phyloP scores from a whole-genome alignment of 2,113 vertebrate species.

The Syngnathus scovelli region DNA sequence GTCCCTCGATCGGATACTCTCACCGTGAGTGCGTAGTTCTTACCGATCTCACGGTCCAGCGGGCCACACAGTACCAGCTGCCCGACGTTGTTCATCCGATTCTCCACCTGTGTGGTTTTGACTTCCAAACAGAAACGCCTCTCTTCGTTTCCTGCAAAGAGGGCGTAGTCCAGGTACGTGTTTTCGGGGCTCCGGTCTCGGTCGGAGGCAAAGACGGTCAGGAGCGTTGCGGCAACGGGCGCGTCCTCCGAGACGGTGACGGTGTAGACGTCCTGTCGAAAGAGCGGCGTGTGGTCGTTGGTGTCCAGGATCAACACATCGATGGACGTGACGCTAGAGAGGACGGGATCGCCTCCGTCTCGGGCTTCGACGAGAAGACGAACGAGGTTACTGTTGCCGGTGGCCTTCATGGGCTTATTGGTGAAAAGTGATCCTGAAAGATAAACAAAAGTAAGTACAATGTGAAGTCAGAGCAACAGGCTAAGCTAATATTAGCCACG shows the following conservation, averaged over 20 bases:
- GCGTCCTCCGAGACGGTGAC: constrained; percentile 75
- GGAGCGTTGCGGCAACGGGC: constrained; percentile 66
- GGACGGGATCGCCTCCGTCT: constrained; percentile 76
- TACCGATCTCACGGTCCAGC: constrained; percentile 76
- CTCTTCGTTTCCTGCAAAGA: constrained; percentile 76
- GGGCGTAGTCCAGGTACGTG: constrained; percentile 70
- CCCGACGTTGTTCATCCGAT: constrained; percentile 61
- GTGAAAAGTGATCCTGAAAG: constrained; percentile 81
- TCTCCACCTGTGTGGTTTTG: constrained; percentile 48
- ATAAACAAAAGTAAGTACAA: neutral
- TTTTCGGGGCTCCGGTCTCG: constrained; percentile 75
- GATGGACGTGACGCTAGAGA: constrained; percentile 71
- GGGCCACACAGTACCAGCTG: constrained; percentile 73
- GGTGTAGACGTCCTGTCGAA: constrained; percentile 71
- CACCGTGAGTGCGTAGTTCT: constrained; percentile 74
- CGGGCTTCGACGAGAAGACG: constrained; percentile 79
- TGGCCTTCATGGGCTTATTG: constrained; percentile 55
- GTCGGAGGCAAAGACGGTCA: constrained; percentile 76
- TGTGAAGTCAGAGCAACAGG: neutral
- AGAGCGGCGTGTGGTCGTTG: constrained; percentile 78
- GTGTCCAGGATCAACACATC: constrained; percentile 73
- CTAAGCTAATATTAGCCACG: neutral
- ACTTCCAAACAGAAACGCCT: constrained; percentile 77
- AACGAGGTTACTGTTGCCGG: constrained; percentile 64
- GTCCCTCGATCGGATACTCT: constrained; percentile 75